Base-by-base conservation (phyloP, 2,797 vertebrate species). In the Microctenopoma stevenorrisi region DNA sequence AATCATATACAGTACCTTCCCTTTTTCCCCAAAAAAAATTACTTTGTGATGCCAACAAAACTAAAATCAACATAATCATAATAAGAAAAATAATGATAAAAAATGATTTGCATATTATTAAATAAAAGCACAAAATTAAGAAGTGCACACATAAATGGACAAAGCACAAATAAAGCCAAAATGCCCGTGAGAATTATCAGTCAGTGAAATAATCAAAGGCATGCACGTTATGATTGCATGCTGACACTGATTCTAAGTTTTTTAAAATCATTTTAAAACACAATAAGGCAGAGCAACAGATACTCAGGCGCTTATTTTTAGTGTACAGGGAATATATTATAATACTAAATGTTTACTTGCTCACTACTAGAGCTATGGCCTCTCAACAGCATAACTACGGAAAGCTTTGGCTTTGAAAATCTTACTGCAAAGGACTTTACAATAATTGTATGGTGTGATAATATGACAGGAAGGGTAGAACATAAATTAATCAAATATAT, bases 261-360 rank as follows among this genome's bases (percentile, higher is more conserved):
- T 33, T 9, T 49, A 48, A 16, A 25, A 16, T 14, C 11, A 47
- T 50, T 33, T 10, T 43, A 38, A 46, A 74, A 51, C 22, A 60
- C 8, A 63, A 28, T 37, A 30, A 71, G 22, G 26, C 16, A 69
- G 38, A 57, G 37, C 11, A 63, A 53, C 55, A 69, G 48, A 65
- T 60, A 83, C 82, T 91, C 90, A 89, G 83, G 85, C 88, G 56
- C 81, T 13, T 78, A 64, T 80, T 75, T 88, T 86, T 75, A 79
- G 72, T 83, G 76, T 56, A 82, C 60, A 81, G 66, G 70, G 68
- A 74, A 67, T 25, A 50, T 22, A 3, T 54, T 67, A 25, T 57
- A 50, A 61, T 61, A 65, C 55, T 62, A 13, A 78, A 78, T 84
- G 84, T 89, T 86, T 88, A 87, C 84, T 61, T 52, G 65, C 70